Percentiles rank a stretch among this genome's conserved stretches.
Evolutionary conservation across 2,888 invertebrate genomes (phyloP).

Genomic region (Taphrorychus bicolor): DNA sequence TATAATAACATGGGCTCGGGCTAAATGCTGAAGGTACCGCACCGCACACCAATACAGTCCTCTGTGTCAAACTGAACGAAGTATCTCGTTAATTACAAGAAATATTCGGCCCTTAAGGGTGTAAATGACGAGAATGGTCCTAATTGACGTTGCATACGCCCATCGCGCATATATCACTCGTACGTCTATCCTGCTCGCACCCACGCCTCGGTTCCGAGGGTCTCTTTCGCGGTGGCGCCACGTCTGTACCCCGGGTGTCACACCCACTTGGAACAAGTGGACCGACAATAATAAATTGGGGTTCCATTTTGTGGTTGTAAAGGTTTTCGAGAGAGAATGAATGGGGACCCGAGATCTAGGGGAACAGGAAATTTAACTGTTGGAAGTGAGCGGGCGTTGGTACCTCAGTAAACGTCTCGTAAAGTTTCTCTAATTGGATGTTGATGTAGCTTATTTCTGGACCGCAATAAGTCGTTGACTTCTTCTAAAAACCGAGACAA

Average conservation of each 20-base stretch:
- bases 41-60: too few species aligned
- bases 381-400: not conserved
- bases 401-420: too few species aligned
- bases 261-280: conserved; percentile 38
- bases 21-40: not conserved
- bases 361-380: not conserved
- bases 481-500: not conserved
- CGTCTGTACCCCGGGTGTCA: conserved; percentile 38
- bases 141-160: conserved; percentile 38
- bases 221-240: conserved; percentile 36
- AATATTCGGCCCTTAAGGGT: conserved; percentile 30
- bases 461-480: not conserved
- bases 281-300: conserved; percentile 37
- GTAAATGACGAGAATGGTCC: conserved; percentile 30
- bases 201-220: conserved; percentile 3
- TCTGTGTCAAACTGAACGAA: too few species aligned
- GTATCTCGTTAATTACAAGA: conserved; percentile 12
- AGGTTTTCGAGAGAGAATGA: conserved; percentile 19
- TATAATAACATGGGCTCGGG: not conserved
- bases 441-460: not conserved
- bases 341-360: not conserved
- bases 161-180: conserved; percentile 20
- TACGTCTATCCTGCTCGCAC: conserved; percentile 13
- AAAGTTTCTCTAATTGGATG: too few species aligned
- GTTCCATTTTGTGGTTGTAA: conserved; percentile 38